Evolutionary conservation across 2,888 invertebrate species (phyloP), one percentile per base, ranked within the genome.

Genomic region (Cryptocheilus praepositus): DNA sequence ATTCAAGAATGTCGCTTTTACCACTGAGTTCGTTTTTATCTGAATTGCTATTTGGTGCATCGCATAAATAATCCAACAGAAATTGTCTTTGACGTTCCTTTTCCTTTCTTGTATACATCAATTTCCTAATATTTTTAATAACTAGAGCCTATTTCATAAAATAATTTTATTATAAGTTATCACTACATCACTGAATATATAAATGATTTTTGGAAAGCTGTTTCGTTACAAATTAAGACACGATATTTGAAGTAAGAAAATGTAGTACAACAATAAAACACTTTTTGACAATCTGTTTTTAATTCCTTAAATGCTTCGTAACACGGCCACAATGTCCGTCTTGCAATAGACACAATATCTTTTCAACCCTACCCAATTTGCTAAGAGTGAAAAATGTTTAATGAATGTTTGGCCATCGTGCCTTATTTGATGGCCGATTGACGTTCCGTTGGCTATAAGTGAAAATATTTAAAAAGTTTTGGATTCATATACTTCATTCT

Each of bases 1-100:
- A 64, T 58, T 53, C 54, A 59, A 59, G 43, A 45, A 58, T 64
- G 36, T 64, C n/a, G 49, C n/a, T n/a, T n/a, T n/a, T n/a, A n/a
- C n/a, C n/a, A n/a, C n/a, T n/a, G n/a, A n/a, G n/a, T n/a, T n/a
- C 22, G 44, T 16, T 67, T 63, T 53, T 22, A 44, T 53, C 46
- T 18, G 16, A 66, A 43, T 15, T 54, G 36, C 28, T 62, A 13
- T 52, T 55, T 46, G 18, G 52, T 58, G 2, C 15, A 61, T 52
- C 28, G 18, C 28, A 59, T 59, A 59, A 59, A 49, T 59, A 25
- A 59, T 59, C 49, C 25, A 44, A 59, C 59, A 59, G 13, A 11
- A 59, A 46, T 61, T 53, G 45, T 43, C 21, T n/a, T 61, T 61
- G 53, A 61, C 51, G 52, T 61, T 61, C 53, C 16, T 61, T 53